A percentile compares a stretch with the other conserved stretches of the same genome.
Conservation (phyloP, 1,140 invertebrate genomes). For the Scaptomyza montana region DNA sequence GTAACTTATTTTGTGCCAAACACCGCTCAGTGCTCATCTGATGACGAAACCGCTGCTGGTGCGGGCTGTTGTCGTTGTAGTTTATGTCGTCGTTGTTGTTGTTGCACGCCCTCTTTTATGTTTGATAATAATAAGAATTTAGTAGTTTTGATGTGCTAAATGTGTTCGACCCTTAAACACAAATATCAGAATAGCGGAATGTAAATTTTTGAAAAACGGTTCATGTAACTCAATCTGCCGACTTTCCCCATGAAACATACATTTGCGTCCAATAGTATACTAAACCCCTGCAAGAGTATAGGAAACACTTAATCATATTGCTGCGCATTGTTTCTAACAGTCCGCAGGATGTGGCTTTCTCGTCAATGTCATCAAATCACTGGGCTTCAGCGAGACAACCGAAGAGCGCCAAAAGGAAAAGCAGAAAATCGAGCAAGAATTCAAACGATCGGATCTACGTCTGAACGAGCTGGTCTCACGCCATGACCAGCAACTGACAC, state of each 20-base stretch:
- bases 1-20: neutral
- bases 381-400: conserved; percentile 96
- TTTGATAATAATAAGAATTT: conserved; percentile 31
- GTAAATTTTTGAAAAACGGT: neutral
- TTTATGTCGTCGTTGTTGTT: conserved; percentile 32
- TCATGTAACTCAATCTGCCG: too few relatives aligned
- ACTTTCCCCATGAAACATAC: too few relatives aligned
- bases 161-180: too few relatives aligned
- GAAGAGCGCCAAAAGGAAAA: conserved; percentile 97
- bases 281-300: neutral
- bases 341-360: conserved; percentile 86
- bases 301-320: conserved; percentile 6
- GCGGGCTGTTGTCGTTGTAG: conserved; percentile 1
- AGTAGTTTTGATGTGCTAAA: neutral
- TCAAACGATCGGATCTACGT: conserved; percentile 93
- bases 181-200: neutral
- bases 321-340: conserved; percentile 29
- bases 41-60: conserved; percentile 58
- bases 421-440: conserved; percentile 96
- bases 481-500: conserved; percentile 94
- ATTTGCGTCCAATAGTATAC: too few relatives aligned
- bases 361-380: conserved; percentile 95
- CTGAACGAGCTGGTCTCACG: conserved; percentile 94
- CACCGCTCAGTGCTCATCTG: conserved; percentile 8
- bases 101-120: conserved; percentile 62